Percentiles rank a stretch among this genome's conserved stretches.
These are phyloP conservation scores for Sorex araneus DNA, from an alignment of 2,113 vertebrate genomes.

Conservation along the genomic window DNA sequence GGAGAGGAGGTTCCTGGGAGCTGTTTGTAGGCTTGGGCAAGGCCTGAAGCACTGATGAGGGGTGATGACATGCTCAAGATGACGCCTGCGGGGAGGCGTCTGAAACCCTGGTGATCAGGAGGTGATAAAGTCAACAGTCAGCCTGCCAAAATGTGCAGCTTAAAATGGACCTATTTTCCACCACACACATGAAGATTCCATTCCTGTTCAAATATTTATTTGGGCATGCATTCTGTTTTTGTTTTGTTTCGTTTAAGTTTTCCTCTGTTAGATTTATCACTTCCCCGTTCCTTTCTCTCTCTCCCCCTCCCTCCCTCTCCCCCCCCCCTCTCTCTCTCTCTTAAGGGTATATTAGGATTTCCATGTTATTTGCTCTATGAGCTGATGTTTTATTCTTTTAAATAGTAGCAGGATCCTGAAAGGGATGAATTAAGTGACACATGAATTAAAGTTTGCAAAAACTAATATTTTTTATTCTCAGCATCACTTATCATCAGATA, in stretches of 20 bases:
- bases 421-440: background rate
- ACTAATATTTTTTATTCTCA: no score
- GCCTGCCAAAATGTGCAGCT: constrained; percentile 55
- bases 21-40: background rate
- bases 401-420: constrained; percentile 23
- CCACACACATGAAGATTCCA: constrained; percentile 43
- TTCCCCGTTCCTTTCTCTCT: constrained; percentile 73
- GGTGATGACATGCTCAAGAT: background rate
- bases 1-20: background rate
- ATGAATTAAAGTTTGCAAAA: background rate
- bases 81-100: background rate
- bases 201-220: constrained; percentile 78
- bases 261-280: constrained; percentile 53
- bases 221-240: constrained; percentile 62
- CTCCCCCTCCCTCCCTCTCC: background rate
- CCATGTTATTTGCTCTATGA: constrained; percentile 47
- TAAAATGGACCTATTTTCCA: constrained; percentile 15
- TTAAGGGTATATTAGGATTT: constrained; percentile 68
- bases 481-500: no score
- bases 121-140: constrained; percentile 57
- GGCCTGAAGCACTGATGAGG: background rate
- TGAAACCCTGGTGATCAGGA: background rate
- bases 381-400: constrained; percentile 34
- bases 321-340: background rate
- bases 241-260: background rate